These are phyloP conservation scores for Drosophila pseudotakahashii DNA, from an alignment of 2,888 invertebrate genomes.

Conservation along the genomic window DNA sequence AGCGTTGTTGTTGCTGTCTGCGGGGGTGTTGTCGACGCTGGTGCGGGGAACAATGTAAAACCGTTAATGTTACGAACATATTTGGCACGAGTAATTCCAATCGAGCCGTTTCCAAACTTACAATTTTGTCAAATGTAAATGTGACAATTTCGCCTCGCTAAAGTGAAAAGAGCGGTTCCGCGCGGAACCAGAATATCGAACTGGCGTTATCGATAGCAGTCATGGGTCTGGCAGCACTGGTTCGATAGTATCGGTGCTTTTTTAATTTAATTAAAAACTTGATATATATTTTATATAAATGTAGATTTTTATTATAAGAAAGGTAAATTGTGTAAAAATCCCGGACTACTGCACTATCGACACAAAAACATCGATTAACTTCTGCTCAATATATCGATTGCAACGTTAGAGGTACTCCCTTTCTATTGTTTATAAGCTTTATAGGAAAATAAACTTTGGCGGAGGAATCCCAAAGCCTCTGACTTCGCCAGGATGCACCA, in stretches of 20 bases:
- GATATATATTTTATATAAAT: background rate
- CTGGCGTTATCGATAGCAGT: background rate
- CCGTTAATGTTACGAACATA: slow-evolving; percentile 31
- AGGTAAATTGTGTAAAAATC: background rate
- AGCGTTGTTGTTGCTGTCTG: slow-evolving; percentile 38
- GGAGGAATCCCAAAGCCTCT: background rate
- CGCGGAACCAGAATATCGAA: slow-evolving; percentile 3
- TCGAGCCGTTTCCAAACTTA: slow-evolving; percentile 56
- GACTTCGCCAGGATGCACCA: slow-evolving; percentile 85
- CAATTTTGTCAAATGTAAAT: slow-evolving; percentile 74
- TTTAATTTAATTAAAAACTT: background rate
- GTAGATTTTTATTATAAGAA: background rate
- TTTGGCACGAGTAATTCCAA: slow-evolving; percentile 16
- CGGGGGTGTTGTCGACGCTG: slow-evolving; percentile 31
- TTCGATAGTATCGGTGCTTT: background rate
- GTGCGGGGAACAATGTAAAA: slow-evolving; percentile 28
- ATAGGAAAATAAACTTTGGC: background rate
- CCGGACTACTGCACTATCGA: too few species aligned
- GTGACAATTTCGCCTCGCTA: slow-evolving; percentile 76
- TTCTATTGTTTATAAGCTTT: slow-evolving; percentile 4
- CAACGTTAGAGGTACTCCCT: background rate
- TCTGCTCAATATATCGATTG: background rate
- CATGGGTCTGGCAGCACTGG: background rate
- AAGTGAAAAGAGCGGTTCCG: slow-evolving; percentile 64
- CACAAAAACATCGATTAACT: background rate